Conservation (phyloP, 2,888 invertebrate species). For the Sicus ferrugineus region DNA sequence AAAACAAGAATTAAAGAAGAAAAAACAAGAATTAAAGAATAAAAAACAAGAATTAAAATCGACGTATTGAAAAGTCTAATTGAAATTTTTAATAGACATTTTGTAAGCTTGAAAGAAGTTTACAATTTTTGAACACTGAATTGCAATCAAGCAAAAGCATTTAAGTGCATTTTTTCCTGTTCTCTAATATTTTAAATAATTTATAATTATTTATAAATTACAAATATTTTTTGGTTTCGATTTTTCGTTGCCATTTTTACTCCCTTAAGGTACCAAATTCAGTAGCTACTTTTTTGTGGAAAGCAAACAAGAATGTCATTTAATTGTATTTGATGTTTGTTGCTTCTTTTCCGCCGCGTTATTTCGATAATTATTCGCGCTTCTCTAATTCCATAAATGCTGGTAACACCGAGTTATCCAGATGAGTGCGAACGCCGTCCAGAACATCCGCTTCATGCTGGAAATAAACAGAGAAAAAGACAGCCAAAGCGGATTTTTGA, state of each 20-base stretch:
- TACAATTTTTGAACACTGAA: too few relatives aligned
- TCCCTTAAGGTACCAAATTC: conserved; percentile 16
- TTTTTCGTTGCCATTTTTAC: background rate
- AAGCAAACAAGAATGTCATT: too few relatives aligned
- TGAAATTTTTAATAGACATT: too few relatives aligned
- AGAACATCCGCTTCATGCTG: conserved; percentile 55
- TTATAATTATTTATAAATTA: conserved; percentile 11
- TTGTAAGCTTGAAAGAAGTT: too few relatives aligned
- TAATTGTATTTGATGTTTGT: too few relatives aligned
- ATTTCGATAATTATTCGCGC: background rate
- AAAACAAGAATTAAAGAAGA: background rate
- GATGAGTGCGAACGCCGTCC: conserved; percentile 52
- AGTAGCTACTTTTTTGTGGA: too few relatives aligned
- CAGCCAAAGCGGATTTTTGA: background rate
- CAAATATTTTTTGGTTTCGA: background rate
- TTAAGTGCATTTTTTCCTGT: background rate
- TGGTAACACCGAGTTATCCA: conserved; percentile 52
- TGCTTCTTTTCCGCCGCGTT: conserved; percentile 13
- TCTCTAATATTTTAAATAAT: background rate
- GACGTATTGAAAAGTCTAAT: too few relatives aligned
- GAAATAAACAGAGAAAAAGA: conserved; percentile 41
- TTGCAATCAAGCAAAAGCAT: background rate
- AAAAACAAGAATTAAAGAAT: background rate
- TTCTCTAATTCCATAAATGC: conserved; percentile 35
- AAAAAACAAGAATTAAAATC: background rate